phyloP scores from a whole-genome alignment of 2,113 vertebrate genomes.

The Daubentonia madagascariensis region DNA sequence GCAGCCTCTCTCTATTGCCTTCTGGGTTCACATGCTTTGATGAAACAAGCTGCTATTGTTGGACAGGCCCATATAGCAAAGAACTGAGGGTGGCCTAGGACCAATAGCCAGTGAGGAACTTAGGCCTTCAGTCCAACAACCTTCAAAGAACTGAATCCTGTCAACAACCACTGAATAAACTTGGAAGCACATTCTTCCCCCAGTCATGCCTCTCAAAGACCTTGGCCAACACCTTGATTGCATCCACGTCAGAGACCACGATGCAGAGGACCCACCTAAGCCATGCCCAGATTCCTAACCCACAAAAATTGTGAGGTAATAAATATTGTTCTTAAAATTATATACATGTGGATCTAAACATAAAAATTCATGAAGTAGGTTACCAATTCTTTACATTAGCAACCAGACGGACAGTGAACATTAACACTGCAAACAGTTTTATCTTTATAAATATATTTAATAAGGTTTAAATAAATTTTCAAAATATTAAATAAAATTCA shows the following conservation, averaged over 20 bases:
- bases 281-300: neutral
- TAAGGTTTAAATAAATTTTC: neutral
- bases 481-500: neutral
- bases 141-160: neutral
- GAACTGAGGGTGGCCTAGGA: neutral
- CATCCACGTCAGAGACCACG: neutral
- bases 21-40: neutral
- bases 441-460: neutral
- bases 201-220: neutral
- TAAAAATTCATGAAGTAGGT: neutral
- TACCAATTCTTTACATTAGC: neutral
- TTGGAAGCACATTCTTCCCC: neutral
- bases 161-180: neutral
- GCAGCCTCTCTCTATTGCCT: neutral
- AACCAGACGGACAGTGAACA: neutral
- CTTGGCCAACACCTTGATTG: neutral
- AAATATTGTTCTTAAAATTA: neutral
- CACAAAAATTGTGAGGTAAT: neutral
- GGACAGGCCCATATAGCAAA: neutral
- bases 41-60: neutral
- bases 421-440: neutral
- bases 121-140: neutral
- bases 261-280: neutral
- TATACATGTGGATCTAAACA: neutral
- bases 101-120: neutral